phyloP scores from a whole-genome alignment of 2,113 vertebrate species.

The Nyctibius bracteatus region DNA sequence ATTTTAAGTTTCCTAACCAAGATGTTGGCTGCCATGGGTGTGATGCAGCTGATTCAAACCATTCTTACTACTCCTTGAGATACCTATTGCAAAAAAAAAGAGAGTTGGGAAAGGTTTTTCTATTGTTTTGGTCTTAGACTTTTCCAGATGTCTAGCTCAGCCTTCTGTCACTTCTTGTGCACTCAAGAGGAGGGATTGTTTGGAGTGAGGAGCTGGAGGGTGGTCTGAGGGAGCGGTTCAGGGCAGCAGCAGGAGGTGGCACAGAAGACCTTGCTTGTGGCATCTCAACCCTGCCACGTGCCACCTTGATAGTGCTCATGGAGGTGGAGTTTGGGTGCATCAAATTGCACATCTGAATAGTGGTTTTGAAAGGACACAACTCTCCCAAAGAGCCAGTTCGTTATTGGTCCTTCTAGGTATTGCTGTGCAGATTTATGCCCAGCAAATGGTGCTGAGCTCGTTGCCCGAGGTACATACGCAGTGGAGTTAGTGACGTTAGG shows the following conservation, averaged over 20 bases:
- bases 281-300: background rate
- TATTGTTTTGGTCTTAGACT: background rate
- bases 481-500: background rate
- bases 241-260: background rate
- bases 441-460: background rate
- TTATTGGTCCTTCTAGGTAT: background rate
- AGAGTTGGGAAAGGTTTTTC: background rate
- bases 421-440: background rate
- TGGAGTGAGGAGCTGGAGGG: background rate
- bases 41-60: background rate
- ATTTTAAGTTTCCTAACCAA: background rate
- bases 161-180: background rate
- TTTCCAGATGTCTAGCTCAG: background rate
- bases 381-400: background rate
- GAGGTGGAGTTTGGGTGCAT: background rate
- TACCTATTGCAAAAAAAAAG: accelerated
- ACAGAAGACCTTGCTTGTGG: background rate
- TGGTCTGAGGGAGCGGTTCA: background rate
- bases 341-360: accelerated
- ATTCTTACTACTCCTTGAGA: background rate
- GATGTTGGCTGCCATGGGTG: background rate
- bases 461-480: accelerated
- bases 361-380: background rate
- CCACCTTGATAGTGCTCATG: background rate
- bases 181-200: background rate